Evolutionary conservation across 2,888 invertebrate species (phyloP), one percentile per base, ranked within the genome.

Genomic region (Dysmachus trigonus): DNA sequence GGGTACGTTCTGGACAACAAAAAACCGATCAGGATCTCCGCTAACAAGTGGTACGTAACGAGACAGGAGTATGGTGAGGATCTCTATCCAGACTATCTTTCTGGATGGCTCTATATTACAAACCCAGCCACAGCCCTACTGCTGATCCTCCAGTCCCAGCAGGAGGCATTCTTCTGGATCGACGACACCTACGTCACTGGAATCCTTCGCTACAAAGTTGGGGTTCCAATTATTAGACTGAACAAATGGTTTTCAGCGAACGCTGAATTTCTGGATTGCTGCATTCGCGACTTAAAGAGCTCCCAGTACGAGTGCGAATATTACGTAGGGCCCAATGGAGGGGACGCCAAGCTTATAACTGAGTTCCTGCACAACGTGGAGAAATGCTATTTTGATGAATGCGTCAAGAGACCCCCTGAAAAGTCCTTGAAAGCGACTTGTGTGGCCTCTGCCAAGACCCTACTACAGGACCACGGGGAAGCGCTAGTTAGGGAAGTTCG

Each of bases 171-270:
- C 89, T 98, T 98, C 92, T 98, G 98, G 98, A 97, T 98, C 87
- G 98, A 98, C 90, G 98, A 98, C 90, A 95, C 96, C 73, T 96
- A 95, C 90, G 92, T 98, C 0, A 98, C 98, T 0, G 98, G 98
- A 1, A 93, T 97, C 79, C 91, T 98, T 38, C 93, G 95, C 7
- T 92, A 94, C 84, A 92, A 93, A 35, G 90, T 94, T 31, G 92
- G 93, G 53, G 93, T 96, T n/a, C 91, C 93, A 53, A 91, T 95
- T 71, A 92, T 91, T 86, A 94, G 95, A 83, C 91, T 96, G 18
- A 93, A 94, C 76, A 89, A 93, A 18, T 94, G 94, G 90, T 97
- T 95, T 92, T 93, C 96, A 6, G 94, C 94, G 8, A 95, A 96
- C 90, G 94, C 95, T 13, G 95, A 96, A 89, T 94, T 95, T 88